A percentile compares a stretch with the other conserved stretches of the same genome.
Conservation (phyloP, 2,888 invertebrate genomes). For the Formica aserva region DNA sequence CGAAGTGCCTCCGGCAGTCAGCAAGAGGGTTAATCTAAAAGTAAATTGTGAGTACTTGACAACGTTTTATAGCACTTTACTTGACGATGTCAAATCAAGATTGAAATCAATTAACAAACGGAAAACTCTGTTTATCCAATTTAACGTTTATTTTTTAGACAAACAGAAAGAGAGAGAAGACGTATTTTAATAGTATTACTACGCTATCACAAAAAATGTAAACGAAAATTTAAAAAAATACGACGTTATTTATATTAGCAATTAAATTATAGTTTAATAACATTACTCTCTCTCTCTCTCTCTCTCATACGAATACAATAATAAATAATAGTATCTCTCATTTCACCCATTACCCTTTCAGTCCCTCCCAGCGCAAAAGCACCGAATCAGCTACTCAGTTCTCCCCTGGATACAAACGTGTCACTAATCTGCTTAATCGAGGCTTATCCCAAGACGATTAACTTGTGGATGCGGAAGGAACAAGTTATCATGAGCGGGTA, state of each 20-base stretch:
- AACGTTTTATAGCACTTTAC: slow-evolving; percentile 30
- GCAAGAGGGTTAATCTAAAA: slow-evolving; percentile 87
- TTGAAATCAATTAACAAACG: slow-evolving; percentile 1
- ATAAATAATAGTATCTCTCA: not conserved
- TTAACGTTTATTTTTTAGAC: not conserved
- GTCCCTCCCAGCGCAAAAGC: slow-evolving; percentile 90
- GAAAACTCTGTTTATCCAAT: not conserved
- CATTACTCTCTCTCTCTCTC: not conserved
- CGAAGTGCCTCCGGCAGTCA: slow-evolving; percentile 91
- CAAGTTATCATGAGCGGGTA: slow-evolving; percentile 90
- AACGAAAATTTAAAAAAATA: slow-evolving; percentile 6
- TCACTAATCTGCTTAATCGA: slow-evolving; percentile 89
- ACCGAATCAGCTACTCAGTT: slow-evolving; percentile 89
- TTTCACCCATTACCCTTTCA: slow-evolving; percentile 79
- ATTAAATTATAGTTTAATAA: slow-evolving; percentile 4
- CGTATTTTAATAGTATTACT: slow-evolving; percentile 9
- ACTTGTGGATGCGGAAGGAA: slow-evolving; percentile 90
- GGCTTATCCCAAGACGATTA: slow-evolving; percentile 90
- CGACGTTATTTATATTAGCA: not conserved
- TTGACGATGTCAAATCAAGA: not conserved
- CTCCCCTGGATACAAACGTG: slow-evolving; percentile 89
- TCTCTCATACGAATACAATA: not conserved
- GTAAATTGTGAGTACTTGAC: slow-evolving; percentile 89
- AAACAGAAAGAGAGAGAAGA: not conserved
- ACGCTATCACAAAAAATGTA: not conserved